Conservation (phyloP, 2,888 invertebrate genomes). For the Xylota segnis region DNA sequence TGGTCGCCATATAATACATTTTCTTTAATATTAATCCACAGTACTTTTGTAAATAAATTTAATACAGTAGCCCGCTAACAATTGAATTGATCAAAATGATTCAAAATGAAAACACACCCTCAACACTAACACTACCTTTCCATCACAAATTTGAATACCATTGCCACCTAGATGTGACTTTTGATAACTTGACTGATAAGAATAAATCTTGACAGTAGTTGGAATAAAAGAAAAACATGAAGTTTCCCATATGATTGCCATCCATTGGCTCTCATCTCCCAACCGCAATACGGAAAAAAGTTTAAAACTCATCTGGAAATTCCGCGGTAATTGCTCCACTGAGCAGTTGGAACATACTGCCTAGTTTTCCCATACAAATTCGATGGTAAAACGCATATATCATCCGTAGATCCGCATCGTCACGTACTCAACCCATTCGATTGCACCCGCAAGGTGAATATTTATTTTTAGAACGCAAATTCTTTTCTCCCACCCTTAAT, state of each 20-base stretch:
- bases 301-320: constrained; percentile 1
- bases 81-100: too few species aligned
- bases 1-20: too few species aligned
- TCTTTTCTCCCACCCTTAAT: constrained; percentile 27
- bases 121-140: not conserved
- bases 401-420: not conserved
- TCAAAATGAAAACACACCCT: too few species aligned
- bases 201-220: constrained; percentile 6
- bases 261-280: not conserved
- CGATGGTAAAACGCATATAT: constrained; percentile 40
- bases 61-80: too few species aligned
- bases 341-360: not conserved
- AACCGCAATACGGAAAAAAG: constrained; percentile 5
- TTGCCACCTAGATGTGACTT: constrained; percentile 8
- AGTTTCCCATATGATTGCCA: constrained; percentile 51
- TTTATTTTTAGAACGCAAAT: constrained; percentile 62
- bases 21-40: too few species aligned
- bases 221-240: constrained; percentile 44
- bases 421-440: not conserved
- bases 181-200: constrained; percentile 14
- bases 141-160: not conserved
- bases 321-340: not conserved
- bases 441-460: constrained; percentile 30
- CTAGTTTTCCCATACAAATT: constrained; percentile 28
- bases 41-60: too few species aligned